Base-by-base conservation (phyloP, 2,888 invertebrate genomes). In the Crepidodera aurea region DNA sequence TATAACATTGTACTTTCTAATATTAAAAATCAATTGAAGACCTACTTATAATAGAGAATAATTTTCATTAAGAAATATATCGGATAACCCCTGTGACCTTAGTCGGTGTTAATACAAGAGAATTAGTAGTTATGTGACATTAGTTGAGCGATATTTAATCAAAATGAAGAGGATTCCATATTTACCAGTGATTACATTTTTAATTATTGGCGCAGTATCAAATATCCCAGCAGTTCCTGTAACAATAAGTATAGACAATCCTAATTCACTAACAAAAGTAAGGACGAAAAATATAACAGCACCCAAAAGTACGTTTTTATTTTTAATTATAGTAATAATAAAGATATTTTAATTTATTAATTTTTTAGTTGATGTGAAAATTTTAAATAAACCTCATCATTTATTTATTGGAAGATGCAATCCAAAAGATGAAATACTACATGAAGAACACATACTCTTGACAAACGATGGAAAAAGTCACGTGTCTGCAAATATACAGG, bases 401-500 rank as follows among this genome's bases (percentile, higher is more conserved):
- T 68, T 80, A 22, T 77, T 78, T 53, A 76, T 81, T 39, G 81
- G 81, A n/a, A 71, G 79, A 64, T 81, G 80, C 62, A 69, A 66
- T 37, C 68, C 71, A 18, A 73, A 75, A 34, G 71, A 78, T 53
- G 65, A 64, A 16, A 66, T 79, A 25, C 65, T 81, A 12, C 81
- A 82, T 62, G 76, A 77, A 10, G 81, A 82, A 71, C 79, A 79
- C 62, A 77, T 82, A 51, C 75, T 82, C 58, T 67, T 82, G 18
- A 77, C 78, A 60, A 81, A 80, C 62, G 81, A 82, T 69, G 79
- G 79, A 1, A 79, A 78, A 66, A 81, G 79, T 65, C 79, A 81
- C 60, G 77, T 81, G 1, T 69, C 74, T 13, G 80, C 79, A 13
- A 71, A 74, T 51, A 79, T 81, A 62, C 68, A 71, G 68, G 80